Evolutionary conservation across 2,797 vertebrate genomes (phyloP), one percentile per base, ranked within the genome.

Genomic region (Coccyzus lansbergi): DNA sequence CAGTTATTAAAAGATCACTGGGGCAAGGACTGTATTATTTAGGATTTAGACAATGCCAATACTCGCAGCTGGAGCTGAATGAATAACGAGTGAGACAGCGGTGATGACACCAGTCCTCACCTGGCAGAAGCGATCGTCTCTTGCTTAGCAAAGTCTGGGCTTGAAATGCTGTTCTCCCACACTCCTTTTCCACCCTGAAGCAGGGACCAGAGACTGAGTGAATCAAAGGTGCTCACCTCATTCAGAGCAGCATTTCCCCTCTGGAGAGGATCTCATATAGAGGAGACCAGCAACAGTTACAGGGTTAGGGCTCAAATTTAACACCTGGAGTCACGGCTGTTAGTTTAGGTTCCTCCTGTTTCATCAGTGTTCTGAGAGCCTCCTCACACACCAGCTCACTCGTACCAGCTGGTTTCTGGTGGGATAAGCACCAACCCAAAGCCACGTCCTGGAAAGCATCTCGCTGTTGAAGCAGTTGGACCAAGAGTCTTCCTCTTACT

Each of bases 1-100:
- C 7, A 70, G 56, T 58, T 36, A 84, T 81, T 90, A 82, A 42
- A 86, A 84, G 62, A 62, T 75, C 83, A 52, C 38, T 70, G 62
- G 38, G 52, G 67, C 56, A 48, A 81, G 56, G 36, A 29, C 75
- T 24, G 33, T 42, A 15, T 78, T 60, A 82, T 75, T 87, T 74
- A 34, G 49, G 38, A 59, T 67, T 88, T 60, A 76, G 65, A 71
- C 78, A 36, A 44, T 53, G 34, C 59, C 85, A 52, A 10, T 65
- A 34, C 48, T 74, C 86, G 52, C 83, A 92, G 60, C 55, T 77
- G 62, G 40, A 81, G 42, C 56, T 65, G 36, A 85, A 56, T 36
- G 84, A 80, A 44, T 42, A 67, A 65, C 69, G 60, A 69, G 75
- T 11, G 28, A 38, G 68, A 33, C 16, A 33, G 65, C 56, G 59